Percentiles rank a stretch among this genome's conserved stretches.
phyloP scores from a whole-genome alignment of 2,113 vertebrate species.

The Cyphomyrus discorhynchus region DNA sequence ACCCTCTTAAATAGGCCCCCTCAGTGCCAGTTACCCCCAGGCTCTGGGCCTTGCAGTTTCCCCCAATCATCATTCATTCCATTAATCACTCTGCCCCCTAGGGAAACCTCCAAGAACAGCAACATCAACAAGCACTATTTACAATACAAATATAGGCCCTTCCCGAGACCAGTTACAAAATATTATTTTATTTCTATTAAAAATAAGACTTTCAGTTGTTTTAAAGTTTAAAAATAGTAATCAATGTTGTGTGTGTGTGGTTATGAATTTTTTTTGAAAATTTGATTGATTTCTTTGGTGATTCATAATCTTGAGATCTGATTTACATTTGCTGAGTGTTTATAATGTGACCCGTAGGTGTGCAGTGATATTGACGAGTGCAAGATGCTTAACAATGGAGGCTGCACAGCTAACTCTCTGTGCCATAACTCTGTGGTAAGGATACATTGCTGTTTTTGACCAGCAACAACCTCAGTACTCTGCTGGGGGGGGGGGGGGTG shows the following conservation, averaged over 20 bases:
- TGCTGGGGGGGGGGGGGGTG: not conserved
- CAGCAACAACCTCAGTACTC: not conserved
- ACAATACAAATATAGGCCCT: not conserved
- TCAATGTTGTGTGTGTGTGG: not conserved
- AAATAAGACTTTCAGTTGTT: not conserved
- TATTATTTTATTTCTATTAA: not conserved
- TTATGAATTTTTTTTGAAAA: not conserved
- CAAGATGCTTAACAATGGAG: slow-evolving; percentile 69
- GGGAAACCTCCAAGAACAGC: not conserved
- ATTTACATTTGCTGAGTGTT: not conserved
- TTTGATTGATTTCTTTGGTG: not conserved
- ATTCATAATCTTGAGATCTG: not conserved
- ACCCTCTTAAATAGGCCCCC: not conserved
- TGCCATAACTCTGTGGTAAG: slow-evolving; percentile 90
- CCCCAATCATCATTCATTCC: not conserved
- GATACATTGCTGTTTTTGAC: not conserved
- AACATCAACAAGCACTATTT: not conserved
- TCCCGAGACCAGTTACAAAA: not conserved
- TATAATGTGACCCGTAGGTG: slow-evolving; percentile 43
- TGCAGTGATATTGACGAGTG: slow-evolving; percentile 88
- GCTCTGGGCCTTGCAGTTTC: not conserved
- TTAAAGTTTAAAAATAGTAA: not conserved
- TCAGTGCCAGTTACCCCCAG: not conserved
- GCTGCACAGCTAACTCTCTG: slow-evolving; percentile 79
- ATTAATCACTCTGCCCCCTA: not conserved